Evolutionary conservation across 1,140 invertebrate species (phyloP).

Genomic region (Stegodyphus mimosarum): DNA sequence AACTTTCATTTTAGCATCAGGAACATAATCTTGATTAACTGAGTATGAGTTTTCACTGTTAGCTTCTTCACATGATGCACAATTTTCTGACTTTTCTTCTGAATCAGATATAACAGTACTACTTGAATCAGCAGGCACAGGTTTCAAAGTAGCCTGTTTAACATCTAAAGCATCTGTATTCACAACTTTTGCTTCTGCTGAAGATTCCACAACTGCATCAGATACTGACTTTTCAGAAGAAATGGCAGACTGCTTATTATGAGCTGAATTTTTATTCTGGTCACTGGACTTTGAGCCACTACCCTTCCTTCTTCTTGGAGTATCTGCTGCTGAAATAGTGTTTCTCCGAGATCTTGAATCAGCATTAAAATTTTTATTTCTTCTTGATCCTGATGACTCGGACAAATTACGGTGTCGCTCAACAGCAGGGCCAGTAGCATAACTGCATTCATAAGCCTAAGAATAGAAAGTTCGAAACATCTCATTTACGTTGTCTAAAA

Average conservation of each 20-base stretch:
- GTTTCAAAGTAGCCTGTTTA: too few species aligned
- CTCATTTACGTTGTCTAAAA: not conserved
- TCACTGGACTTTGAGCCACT: slow-evolving; percentile 38
- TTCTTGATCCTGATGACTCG: slow-evolving; percentile 52
- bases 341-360: slow-evolving; percentile 47
- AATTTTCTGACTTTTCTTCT: too few species aligned
- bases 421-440: slow-evolving; percentile 51
- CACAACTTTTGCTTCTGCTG: not conserved
- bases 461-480: not conserved
- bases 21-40: too few species aligned
- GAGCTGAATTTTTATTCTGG: slow-evolving; percentile 15
- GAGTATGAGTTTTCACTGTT: too few species aligned
- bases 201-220: not conserved
- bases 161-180: too few species aligned
- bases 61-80: too few species aligned
- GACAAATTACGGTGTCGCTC: slow-evolving; percentile 54
- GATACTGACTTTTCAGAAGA: not conserved
- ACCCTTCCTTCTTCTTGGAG: slow-evolving; percentile 32
- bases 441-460: slow-evolving; percentile 58
- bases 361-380: slow-evolving; percentile 30
- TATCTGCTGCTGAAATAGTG: slow-evolving; percentile 53
- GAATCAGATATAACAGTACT: too few species aligned
- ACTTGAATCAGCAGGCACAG: too few species aligned
- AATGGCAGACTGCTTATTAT: not conserved
- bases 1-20: too few species aligned